phyloP scores from a whole-genome alignment of 2,797 vertebrate genomes.

The Acanthurus tractus region DNA sequence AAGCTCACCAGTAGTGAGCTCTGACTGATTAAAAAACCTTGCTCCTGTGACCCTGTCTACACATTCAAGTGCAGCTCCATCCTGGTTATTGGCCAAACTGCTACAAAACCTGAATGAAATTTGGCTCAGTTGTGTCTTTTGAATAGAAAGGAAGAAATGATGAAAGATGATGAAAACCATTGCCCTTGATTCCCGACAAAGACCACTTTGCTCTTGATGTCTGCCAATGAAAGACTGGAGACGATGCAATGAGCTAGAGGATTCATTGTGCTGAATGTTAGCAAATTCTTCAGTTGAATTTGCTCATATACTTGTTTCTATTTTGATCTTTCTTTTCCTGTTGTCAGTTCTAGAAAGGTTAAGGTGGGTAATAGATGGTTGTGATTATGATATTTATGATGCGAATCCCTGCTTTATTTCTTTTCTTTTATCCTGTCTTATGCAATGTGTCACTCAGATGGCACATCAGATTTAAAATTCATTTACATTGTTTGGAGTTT shows the following conservation, averaged over 20 bases:
- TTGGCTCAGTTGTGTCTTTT: slow-evolving; percentile 20
- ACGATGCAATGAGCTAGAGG: slow-evolving; percentile 16
- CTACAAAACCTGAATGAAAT: slow-evolving; percentile 15
- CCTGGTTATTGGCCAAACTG: slow-evolving; percentile 4
- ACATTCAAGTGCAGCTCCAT: slow-evolving; percentile 23
- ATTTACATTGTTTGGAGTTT: not conserved
- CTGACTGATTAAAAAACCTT: slow-evolving; percentile 24
- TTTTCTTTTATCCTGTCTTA: not conserved
- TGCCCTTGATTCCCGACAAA: slow-evolving; percentile 31
- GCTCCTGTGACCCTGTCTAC: slow-evolving; percentile 3
- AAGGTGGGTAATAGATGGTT: not conserved
- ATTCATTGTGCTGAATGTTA: slow-evolving; percentile 18
- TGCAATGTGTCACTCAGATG: not conserved
- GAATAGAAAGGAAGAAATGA: slow-evolving; percentile 44
- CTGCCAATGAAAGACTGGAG: slow-evolving; percentile 53
- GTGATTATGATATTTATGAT: slow-evolving; percentile 13
- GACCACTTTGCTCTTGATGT: slow-evolving; percentile 52
- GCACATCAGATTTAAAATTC: not conserved
- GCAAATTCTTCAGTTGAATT: slow-evolving; percentile 19
- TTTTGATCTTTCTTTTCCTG: slow-evolving; percentile 26
- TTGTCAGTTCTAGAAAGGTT: slow-evolving; percentile 18
- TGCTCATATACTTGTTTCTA: not conserved
- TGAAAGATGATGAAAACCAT: slow-evolving; percentile 63
- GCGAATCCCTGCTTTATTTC: not conserved
- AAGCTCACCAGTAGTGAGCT: slow-evolving; percentile 20